These are phyloP conservation scores for Pangasianodon gigas DNA, from an alignment of 2,113 vertebrate genomes.

Conservation along the genomic window DNA sequence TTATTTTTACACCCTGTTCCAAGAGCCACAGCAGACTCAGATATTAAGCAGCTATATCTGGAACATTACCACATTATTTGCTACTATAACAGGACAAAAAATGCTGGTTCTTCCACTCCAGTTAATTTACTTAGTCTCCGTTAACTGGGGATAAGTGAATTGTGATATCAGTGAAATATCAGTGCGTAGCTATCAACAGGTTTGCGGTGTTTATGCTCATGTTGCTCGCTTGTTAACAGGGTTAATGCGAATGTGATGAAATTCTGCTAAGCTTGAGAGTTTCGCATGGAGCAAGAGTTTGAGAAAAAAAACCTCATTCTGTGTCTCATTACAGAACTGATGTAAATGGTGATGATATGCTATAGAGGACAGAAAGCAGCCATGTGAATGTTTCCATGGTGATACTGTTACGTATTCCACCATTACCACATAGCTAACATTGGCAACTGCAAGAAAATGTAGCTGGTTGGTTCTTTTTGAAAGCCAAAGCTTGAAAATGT, in stretches of 20 bases:
- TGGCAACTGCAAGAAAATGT: background rate
- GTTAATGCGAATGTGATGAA: background rate
- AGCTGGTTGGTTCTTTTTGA: background rate
- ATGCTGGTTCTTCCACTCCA: background rate
- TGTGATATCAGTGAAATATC: constrained; percentile 5
- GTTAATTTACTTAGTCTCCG: background rate
- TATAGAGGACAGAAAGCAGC: background rate
- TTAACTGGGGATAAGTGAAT: background rate
- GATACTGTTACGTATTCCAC: background rate
- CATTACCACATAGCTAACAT: background rate
- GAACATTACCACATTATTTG: constrained; percentile 4
- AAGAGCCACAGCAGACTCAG: background rate
- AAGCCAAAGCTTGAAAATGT: background rate
- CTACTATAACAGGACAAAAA: background rate
- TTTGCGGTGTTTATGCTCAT: background rate
- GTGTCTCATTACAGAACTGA: background rate
- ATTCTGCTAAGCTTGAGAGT: background rate
- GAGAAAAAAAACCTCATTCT: background rate
- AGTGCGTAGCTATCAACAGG: background rate
- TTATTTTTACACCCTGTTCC: constrained; percentile 11
- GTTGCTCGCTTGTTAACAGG: constrained; percentile 3
- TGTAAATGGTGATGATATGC: background rate
- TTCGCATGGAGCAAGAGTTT: background rate
- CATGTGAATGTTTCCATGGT: background rate
- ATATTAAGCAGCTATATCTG: constrained; percentile 5